Evolutionary conservation across 1,140 invertebrate genomes (phyloP).

Genomic region (Drosophila simulans): DNA sequence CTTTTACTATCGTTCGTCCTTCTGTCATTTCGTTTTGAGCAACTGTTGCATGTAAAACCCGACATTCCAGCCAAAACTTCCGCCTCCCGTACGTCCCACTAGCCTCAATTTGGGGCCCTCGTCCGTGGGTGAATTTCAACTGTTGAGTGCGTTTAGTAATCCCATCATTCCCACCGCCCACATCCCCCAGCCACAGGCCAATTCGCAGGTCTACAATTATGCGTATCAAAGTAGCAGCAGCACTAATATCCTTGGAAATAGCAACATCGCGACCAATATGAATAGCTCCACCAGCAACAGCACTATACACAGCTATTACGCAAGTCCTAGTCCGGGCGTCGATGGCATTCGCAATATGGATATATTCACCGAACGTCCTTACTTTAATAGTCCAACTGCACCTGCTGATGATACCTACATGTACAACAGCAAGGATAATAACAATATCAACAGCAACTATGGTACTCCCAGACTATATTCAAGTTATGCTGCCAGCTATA

Average conservation of each 20-base stretch:
- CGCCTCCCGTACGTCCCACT: constrained; percentile 60
- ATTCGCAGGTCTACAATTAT: constrained; percentile 36
- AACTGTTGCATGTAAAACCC: constrained; percentile 62
- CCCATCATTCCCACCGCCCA: constrained; percentile 40
- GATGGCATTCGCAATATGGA: constrained; percentile 77
- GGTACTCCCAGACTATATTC: constrained; percentile 52
- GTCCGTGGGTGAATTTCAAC: constrained; percentile 55
- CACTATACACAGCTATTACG: constrained; percentile 20
- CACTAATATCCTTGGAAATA: constrained; percentile 25
- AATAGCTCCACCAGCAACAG: constrained; percentile 33
- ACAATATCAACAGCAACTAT: constrained; percentile 29
- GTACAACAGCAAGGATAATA: constrained; percentile 17
- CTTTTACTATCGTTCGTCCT: constrained; percentile 10
- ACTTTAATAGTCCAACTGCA: constrained; percentile 56
- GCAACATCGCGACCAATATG: constrained; percentile 14
- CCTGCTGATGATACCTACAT: constrained; percentile 27
- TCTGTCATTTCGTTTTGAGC: constrained; percentile 48
- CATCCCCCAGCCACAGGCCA: constrained; percentile 50
- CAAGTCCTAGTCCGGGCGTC: constrained; percentile 56
- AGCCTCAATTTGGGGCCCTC: constrained; percentile 48
- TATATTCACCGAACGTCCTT: constrained; percentile 56
- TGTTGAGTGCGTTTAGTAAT: constrained; percentile 69
- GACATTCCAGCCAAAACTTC: constrained; percentile 42
- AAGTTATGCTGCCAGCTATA: constrained; percentile 65
- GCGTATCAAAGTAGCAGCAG: constrained; percentile 21